Evolutionary conservation across 2,888 invertebrate genomes (phyloP).

Genomic region (Pemphredon lugubris): DNA sequence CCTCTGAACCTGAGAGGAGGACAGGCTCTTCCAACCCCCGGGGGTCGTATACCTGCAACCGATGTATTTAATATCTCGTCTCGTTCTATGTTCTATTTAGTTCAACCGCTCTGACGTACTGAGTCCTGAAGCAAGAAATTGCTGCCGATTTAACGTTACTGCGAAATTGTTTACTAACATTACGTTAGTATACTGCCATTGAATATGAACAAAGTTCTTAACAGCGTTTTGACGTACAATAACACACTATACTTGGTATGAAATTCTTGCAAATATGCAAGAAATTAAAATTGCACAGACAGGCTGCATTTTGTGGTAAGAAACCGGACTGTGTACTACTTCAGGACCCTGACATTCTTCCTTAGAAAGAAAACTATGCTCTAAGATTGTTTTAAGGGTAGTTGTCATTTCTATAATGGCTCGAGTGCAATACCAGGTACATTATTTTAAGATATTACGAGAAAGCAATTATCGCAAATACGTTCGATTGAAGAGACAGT

Average conservation of each 20-base stretch:
- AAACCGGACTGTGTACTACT: constrained; percentile 24
- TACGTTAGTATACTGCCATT: no score
- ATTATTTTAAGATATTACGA: not conserved
- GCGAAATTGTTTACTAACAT: no score
- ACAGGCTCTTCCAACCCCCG: constrained; percentile 79
- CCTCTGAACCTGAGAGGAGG: constrained; percentile 79
- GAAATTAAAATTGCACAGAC: no score
- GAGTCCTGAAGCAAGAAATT: constrained; percentile 44
- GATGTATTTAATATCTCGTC: constrained; percentile 75
- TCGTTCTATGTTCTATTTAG: constrained; percentile 37
- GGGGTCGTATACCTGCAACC: constrained; percentile 80
- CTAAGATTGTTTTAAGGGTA: constrained; percentile 3
- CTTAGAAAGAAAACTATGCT: constrained; percentile 1
- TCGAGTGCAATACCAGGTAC: constrained; percentile 1
- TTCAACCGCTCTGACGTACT: constrained; percentile 48
- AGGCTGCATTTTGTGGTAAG: no score
- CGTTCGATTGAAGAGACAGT: constrained; percentile 20
- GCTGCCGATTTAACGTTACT: not conserved
- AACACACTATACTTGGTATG: not conserved
- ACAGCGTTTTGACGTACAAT: no score
- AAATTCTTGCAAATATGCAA: no score
- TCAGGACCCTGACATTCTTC: constrained; percentile 29
- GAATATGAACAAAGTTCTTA: no score
- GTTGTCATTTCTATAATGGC: not conserved
- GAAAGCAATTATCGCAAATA: not conserved